phyloP scores from a whole-genome alignment of 2,797 vertebrate species.

The Fringilla coelebs region DNA sequence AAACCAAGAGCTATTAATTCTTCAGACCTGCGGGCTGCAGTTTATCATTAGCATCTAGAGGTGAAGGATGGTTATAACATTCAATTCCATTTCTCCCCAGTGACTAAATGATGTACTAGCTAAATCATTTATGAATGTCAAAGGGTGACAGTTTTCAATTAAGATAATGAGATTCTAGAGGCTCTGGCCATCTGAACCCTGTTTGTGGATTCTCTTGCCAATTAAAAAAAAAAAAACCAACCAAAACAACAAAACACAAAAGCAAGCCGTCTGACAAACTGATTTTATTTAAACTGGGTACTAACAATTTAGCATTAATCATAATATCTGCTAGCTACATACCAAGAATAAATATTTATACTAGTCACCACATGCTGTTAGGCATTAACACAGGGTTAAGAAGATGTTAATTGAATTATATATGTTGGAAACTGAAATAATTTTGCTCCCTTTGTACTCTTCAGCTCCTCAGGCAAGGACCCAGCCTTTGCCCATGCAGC shows the following conservation, averaged over 20 bases:
- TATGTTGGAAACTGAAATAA: neutral
- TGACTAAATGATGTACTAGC: neutral
- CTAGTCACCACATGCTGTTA: neutral
- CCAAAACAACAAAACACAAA: neutral
- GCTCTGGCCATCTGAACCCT: conserved; percentile 14
- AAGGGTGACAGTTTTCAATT: conserved; percentile 35
- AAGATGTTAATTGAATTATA: neutral
- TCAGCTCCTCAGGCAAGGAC: neutral
- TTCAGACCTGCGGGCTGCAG: neutral
- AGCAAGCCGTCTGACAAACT: neutral
- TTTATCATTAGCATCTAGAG: conserved; percentile 7
- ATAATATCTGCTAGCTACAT: neutral
- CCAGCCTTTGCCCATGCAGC: neutral
- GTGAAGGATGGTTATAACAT: neutral
- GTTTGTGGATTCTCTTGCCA: neutral
- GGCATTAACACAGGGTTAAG: neutral
- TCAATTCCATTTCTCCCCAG: conserved; percentile 9
- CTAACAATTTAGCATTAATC: neutral
- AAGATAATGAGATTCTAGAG: conserved; percentile 50
- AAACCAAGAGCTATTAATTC: neutral
- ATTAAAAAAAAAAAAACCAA: neutral
- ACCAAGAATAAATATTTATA: neutral
- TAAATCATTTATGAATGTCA: conserved; percentile 26
- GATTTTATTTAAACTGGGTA: neutral
- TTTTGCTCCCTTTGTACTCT: neutral